Percentiles rank a stretch among this genome's conserved stretches.
Evolutionary conservation across 2,888 invertebrate species (phyloP).

Genomic region (Odontomyia ornata): DNA sequence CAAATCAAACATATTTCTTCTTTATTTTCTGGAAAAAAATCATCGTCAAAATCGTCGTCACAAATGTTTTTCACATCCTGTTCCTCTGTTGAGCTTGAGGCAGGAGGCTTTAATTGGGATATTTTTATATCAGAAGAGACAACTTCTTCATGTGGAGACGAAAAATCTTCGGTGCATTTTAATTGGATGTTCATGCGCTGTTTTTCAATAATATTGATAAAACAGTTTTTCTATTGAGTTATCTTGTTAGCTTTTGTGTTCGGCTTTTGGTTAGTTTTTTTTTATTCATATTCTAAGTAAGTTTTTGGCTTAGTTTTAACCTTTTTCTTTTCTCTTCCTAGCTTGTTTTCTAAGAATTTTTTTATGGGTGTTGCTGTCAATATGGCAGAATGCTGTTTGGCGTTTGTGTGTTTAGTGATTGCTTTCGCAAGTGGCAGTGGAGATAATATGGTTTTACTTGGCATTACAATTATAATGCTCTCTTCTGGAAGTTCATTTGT

Average conservation of each 20-base stretch:
- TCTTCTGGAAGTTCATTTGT: too few species aligned
- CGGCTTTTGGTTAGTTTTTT: not conserved
- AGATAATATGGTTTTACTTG: not conserved
- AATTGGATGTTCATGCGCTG: too few species aligned
- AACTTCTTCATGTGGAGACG: not conserved
- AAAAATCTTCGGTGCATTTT: too few species aligned
- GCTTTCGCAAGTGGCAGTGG: not conserved
- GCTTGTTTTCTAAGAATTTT: not conserved
- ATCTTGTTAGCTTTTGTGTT: too few species aligned
- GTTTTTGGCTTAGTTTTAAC: not conserved
- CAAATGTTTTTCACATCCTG: not conserved
- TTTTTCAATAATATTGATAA: too few species aligned
- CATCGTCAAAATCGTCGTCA: too few species aligned
- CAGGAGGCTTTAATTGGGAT: not conserved
- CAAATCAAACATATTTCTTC: too few species aligned
- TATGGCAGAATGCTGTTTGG: slow-evolving; percentile 4
- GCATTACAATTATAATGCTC: too few species aligned
- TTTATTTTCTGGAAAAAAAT: too few species aligned
- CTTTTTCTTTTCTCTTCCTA: not conserved
- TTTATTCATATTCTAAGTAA: not conserved
- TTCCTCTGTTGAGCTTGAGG: not conserved
- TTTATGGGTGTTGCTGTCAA: not conserved
- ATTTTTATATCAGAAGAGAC: not conserved
- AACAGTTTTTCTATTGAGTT: not conserved
- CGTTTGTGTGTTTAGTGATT: too few species aligned